A percentile compares a stretch with the other conserved stretches of the same genome.
Evolutionary conservation across 1,140 invertebrate genomes (phyloP).

Genomic region (Drosophila sturtevanti): DNA sequence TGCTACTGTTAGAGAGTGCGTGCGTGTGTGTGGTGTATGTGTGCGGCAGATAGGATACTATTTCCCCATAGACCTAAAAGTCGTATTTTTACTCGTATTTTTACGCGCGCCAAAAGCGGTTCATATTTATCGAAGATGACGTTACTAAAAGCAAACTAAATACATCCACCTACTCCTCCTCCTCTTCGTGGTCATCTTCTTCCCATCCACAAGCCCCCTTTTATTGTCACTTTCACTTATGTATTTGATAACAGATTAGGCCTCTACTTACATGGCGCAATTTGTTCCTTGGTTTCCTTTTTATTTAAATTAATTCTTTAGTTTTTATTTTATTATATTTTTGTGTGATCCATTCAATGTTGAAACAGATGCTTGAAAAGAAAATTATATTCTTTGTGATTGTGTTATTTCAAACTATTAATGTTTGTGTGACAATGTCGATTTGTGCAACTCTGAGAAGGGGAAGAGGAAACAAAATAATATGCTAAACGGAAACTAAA

Average conservation of each 20-base stretch:
- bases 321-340: background rate
- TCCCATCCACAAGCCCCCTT: background rate
- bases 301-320: background rate
- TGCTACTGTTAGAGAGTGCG: conserved; percentile 1
- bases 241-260: conserved; percentile 18
- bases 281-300: background rate
- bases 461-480: background rate
- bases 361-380: background rate
- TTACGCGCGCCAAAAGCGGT: conserved; percentile 61
- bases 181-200: background rate
- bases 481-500: background rate
- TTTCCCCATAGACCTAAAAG: conserved; percentile 13
- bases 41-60: conserved; percentile 14
- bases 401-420: background rate
- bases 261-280: background rate
- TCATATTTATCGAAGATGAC: conserved; percentile 22
- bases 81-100: conserved; percentile 36
- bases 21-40: conserved; percentile 4
- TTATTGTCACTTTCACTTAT: background rate
- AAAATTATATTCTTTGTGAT: background rate
- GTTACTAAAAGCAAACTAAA: background rate
- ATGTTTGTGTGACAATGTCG: background rate
- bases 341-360: background rate
- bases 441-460: background rate
- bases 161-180: background rate